These are phyloP conservation scores for Cheilosia scutellata DNA, from an alignment of 2,888 invertebrate species.

Conservation along the genomic window DNA sequence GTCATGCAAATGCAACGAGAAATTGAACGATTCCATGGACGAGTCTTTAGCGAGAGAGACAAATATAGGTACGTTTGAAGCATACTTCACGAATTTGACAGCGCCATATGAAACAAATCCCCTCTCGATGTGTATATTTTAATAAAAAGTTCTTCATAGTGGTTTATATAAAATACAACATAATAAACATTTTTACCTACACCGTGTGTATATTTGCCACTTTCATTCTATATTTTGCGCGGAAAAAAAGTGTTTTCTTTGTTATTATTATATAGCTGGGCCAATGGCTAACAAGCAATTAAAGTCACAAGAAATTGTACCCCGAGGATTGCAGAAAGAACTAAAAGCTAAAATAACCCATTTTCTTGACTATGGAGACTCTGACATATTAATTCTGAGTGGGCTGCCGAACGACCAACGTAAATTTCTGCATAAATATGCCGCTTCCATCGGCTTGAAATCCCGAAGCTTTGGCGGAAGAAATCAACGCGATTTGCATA, in stretches of 20 bases:
- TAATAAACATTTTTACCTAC: background rate
- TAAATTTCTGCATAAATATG: constrained; percentile 79
- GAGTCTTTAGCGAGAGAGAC: background rate
- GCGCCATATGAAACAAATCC: constrained; percentile 61
- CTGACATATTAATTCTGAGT: constrained; percentile 67
- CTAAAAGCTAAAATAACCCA: constrained; percentile 75
- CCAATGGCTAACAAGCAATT: constrained; percentile 67
- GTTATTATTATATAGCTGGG: constrained; percentile 38
- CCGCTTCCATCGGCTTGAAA: constrained; percentile 78
- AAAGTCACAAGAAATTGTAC: constrained; percentile 46
- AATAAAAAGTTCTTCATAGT: constrained; percentile 42
- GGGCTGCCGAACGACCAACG: constrained; percentile 78
- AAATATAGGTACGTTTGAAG: background rate
- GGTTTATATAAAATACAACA: constrained; percentile 36
- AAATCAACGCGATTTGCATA: constrained; percentile 78
- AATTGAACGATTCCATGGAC: background rate
- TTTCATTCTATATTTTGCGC: constrained; percentile 7
- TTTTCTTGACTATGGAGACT: constrained; percentile 77
- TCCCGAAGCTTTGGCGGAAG: constrained; percentile 78
- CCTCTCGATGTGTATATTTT: constrained; percentile 57
- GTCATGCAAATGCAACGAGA: too few species aligned
- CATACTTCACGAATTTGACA: constrained; percentile 31
- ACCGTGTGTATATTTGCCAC: background rate
- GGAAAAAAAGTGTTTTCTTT: constrained; percentile 35
- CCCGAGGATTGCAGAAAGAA: constrained; percentile 59